Evolutionary conservation across 2,113 vertebrate genomes (phyloP), one percentile per base, ranked within the genome.

Genomic region (Emydura subglobosa): DNA sequence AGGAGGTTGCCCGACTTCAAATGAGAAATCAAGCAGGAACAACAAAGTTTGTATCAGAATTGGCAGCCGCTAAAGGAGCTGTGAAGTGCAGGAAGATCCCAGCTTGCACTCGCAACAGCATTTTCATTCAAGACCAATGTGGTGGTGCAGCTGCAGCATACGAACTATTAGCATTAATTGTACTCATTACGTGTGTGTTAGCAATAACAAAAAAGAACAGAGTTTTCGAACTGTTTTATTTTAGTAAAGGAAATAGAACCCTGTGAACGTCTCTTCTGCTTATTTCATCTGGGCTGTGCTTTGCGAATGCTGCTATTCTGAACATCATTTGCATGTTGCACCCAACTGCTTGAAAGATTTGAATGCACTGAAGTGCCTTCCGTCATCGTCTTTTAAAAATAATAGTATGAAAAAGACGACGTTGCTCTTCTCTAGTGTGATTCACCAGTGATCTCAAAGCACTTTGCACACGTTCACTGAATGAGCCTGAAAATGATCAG

Each of bases 161-260:
- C 39, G 39, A 39, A 39, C 89, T 94, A 92, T 34, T 65, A 87
- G 79, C 10, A n/a, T 51, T 97, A 94, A 97, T 98, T 96, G 90
- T 68, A 87, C 96, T 93, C 96, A 97, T 97, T 94, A 94, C 82
- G 93, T 27, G 91, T 94, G 94, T 51, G 34, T 83, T 93, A 90
- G 82, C 1, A 0, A 78, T 93, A 96, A 89, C 80, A 87, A 76
- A 50, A 68, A 81, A 57, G 94, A 97, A 97, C 96, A 91, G 87
- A 82, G 93, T 95, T 96, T 95, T 34, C 44, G 50, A 59, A 93
- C 93, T 95, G 93, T 96, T 95, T 89, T 92, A 14, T 84, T 93
- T 92, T 55, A 1, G 8, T 65, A 59, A 55, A 90, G 89, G 94
- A 95, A 44, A 79, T 89, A 85, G 53, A 92, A 79, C 19, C 80